Conservation (phyloP, 2,888 invertebrate species). For the Tenthredo amoena region DNA sequence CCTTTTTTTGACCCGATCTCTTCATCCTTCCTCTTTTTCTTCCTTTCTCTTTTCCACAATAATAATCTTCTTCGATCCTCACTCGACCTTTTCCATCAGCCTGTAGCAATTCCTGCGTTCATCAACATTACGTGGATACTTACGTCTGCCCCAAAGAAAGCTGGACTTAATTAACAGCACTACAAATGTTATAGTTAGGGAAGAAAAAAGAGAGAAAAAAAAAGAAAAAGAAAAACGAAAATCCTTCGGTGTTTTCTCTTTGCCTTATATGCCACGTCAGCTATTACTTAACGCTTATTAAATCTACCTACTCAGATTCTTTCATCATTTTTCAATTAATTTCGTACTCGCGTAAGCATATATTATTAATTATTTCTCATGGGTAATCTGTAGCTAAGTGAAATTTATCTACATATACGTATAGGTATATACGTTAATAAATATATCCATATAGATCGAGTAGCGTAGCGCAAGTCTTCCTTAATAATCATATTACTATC, state of each 20-base stretch:
- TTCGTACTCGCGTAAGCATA: neutral
- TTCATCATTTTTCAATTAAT: neutral
- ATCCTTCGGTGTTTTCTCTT: neutral
- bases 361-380: too few relatives aligned
- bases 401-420: too few relatives aligned
- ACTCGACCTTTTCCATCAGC: neutral
- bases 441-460: too few relatives aligned
- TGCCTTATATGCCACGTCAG: neutral
- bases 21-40: neutral
- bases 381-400: too few relatives aligned
- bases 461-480: too few relatives aligned
- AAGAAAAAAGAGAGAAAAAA: neutral
- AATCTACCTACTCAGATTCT: neutral
- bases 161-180: conserved; percentile 4
- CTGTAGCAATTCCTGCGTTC: neutral
- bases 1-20: neutral
- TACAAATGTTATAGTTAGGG: neutral
- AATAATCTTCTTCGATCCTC: neutral
- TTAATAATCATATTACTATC: too few relatives aligned
- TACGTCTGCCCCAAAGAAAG: neutral
- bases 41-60: neutral
- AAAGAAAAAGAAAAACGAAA: neutral
- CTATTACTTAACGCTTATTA: neutral
- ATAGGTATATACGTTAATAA: too few relatives aligned
- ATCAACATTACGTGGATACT: neutral